Conservation (phyloP, 2,113 vertebrate genomes). For the Coturnix japonica region DNA sequence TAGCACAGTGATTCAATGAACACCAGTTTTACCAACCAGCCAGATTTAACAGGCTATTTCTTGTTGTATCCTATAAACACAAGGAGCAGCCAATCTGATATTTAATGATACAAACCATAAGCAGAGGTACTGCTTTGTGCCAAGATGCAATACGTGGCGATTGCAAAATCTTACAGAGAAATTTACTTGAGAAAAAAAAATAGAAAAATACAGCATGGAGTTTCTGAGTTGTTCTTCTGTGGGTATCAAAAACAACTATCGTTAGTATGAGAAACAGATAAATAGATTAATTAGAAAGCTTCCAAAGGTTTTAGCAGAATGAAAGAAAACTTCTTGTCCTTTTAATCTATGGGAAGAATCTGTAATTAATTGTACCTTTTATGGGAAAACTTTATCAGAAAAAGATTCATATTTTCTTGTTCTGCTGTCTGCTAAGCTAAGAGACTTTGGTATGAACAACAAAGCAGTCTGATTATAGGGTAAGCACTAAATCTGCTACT, state of each 20-base stretch:
- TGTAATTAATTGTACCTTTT: neutral
- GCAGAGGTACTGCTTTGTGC: slow-evolving; percentile 42
- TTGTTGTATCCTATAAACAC: slow-evolving; percentile 67
- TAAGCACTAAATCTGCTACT: slow-evolving; percentile 26
- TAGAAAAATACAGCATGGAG: neutral
- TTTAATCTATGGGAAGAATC: neutral
- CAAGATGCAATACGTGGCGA: slow-evolving; percentile 38
- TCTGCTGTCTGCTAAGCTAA: neutral
- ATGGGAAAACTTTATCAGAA: neutral
- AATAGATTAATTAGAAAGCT: neutral
- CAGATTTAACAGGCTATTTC: slow-evolving; percentile 71
- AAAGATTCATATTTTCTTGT: slow-evolving; percentile 5
- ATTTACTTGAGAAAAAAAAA: slow-evolving; percentile 20
- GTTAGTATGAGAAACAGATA: neutral
- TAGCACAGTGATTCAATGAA: slow-evolving; percentile 37
- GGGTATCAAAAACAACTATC: neutral
- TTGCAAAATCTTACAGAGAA: slow-evolving; percentile 57
- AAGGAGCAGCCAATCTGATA: slow-evolving; percentile 69
- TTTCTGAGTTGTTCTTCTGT: neutral
- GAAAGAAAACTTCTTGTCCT: neutral
- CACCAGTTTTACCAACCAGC: slow-evolving; percentile 56
- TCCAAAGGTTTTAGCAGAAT: neutral
- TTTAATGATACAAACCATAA: slow-evolving; percentile 67
- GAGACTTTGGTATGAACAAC: neutral
- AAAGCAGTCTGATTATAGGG: neutral